These are phyloP conservation scores for Sinopyrophorus schimmeli DNA, from an alignment of 2,888 invertebrate species.

Conservation along the genomic window DNA sequence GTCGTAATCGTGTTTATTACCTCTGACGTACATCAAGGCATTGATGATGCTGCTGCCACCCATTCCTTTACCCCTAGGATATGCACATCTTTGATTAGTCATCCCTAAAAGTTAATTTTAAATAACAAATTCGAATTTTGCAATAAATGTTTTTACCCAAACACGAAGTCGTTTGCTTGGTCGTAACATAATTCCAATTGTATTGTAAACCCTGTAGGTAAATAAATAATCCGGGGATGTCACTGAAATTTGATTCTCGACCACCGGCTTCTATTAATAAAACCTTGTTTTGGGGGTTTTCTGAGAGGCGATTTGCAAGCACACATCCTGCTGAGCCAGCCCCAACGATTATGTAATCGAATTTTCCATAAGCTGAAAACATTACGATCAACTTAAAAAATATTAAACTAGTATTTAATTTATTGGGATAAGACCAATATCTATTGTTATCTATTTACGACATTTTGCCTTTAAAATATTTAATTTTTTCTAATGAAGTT, in stretches of 20 bases:
- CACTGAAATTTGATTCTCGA: conserved; percentile 12
- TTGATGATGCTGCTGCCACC: conserved; percentile 36
- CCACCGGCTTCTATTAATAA: conserved; percentile 67
- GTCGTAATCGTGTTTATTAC: conserved; percentile 34
- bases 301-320: conserved; percentile 66
- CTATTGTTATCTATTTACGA: too few relatives aligned
- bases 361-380: conserved; percentile 42
- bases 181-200: conserved; percentile 13
- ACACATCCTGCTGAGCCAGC: conserved; percentile 69
- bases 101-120: conserved; percentile 44
- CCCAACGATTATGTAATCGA: conserved; percentile 71
- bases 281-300: conserved; percentile 66
- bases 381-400: too few relatives aligned
- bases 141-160: conserved; percentile 9
- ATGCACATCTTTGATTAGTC: conserved; percentile 27
- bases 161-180: conserved; percentile 6
- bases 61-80: conserved; percentile 35
- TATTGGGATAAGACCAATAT: too few relatives aligned
- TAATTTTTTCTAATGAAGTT: too few relatives aligned
- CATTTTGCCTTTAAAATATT: too few relatives aligned
- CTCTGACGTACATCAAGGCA: conserved; percentile 32
- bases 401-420: too few relatives aligned
- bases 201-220: conserved; percentile 8
- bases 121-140: too few relatives aligned
- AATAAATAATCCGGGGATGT: conserved; percentile 9